Evolutionary conservation across 35 echinoderm and acorn worm species (phyloP).

Genomic region (Lytechinus pictus): DNA sequence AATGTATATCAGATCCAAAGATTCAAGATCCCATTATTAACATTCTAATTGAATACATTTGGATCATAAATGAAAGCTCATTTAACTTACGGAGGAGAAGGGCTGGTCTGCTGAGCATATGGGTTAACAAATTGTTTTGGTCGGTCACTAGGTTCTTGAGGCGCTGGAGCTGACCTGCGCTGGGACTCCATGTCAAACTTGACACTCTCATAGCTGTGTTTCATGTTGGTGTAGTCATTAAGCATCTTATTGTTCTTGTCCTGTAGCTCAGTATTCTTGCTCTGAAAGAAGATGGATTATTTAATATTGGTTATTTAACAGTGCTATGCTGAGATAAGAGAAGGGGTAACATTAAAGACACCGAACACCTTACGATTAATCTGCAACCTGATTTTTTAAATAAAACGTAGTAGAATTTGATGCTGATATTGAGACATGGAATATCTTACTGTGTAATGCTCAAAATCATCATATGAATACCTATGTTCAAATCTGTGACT

Average conservation of each 20-base stretch:
- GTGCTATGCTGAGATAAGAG: neutral
- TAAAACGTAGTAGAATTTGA: no score
- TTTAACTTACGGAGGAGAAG: neutral
- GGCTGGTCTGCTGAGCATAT: conserved; percentile 55
- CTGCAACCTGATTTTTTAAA: no score
- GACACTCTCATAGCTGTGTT: conserved; percentile 70
- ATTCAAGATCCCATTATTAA: neutral
- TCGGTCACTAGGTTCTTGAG: neutral
- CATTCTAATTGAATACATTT: neutral
- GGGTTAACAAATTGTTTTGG: conserved; percentile 64
- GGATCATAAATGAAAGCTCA: neutral
- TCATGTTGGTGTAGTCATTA: conserved; percentile 80
- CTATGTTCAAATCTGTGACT: no score
- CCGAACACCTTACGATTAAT: no score
- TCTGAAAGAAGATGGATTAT: conserved; percentile 18
- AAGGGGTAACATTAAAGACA: no score
- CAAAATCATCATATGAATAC: no score
- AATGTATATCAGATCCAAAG: neutral
- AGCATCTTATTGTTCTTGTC: conserved; percentile 75
- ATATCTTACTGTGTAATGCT: no score
- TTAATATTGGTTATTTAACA: neutral
- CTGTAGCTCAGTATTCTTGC: conserved; percentile 52
- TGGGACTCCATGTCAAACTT: conserved; percentile 73
- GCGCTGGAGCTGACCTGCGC: neutral
- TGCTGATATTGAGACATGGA: no score